Base-by-base conservation (phyloP, 2,113 vertebrate genomes). In the Taurulus bubalis region DNA sequence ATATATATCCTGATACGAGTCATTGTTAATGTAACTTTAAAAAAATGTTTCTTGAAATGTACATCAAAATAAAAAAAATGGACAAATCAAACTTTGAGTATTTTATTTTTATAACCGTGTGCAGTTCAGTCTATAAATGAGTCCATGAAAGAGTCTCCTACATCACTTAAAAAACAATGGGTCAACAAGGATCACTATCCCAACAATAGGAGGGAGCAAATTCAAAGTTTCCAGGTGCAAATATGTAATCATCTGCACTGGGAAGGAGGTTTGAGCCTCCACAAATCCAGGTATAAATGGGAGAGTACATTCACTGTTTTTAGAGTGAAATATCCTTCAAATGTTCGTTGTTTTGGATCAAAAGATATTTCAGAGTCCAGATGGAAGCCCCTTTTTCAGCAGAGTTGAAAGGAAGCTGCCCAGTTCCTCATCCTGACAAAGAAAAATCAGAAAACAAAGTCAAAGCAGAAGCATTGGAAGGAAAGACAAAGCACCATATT, bases 331-430 rank as follows among this genome's bases (percentile, higher is more conserved):
- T 40, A 20, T 16, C 28, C 22, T 45, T 58, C 11, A 73, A 47
- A 56, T 30, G 36, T 78, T 55, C 16, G 12, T 6, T 22, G 55
- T 18, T 67, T 55, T 2, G 11, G 26, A 24, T 12, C 15, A 8
- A 69, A 69, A 22, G 3, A 26, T 67, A 4, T 62, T 76, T 96
- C 90, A 42, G 74, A 94, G 75, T 22, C 94, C 90, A 42, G 94
- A 94, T 0, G 98, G 98, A 70, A 99, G 96, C 0, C 97, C 97
- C 49, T 99, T 99, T 75, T 98, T 98, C 75, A 99, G 95, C 2
- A 99, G 86, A 0, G 94, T 93, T 0, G 98, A 99, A 34, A 99
- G 96, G 49, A 95, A 98, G 91, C 98, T 99, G 24, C 98, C 98
- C 70, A 99, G 92, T 11, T 99, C 98, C 65, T 99, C 98, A 9